Conservation (phyloP, 2,113 vertebrate species). For the Ceyx cyanopectus region DNA sequence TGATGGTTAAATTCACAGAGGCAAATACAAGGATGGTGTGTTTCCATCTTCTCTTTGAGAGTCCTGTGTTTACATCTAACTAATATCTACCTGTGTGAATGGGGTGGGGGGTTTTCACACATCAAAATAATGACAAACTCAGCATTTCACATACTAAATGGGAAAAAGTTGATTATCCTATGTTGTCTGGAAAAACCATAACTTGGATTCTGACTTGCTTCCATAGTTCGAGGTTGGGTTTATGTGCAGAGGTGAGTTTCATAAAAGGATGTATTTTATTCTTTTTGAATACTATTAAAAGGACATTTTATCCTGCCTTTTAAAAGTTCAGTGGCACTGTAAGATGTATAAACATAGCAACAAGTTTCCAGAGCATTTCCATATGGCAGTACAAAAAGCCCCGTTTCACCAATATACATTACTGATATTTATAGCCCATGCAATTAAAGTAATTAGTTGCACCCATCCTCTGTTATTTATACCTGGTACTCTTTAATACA, state of each 20-base stretch:
- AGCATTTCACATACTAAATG: not conserved
- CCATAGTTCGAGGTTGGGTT: not conserved
- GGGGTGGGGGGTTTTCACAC: not conserved
- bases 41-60: not conserved
- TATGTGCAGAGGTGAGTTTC: not conserved
- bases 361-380: not conserved
- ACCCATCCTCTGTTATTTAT: not conserved
- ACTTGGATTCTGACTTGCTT: not conserved
- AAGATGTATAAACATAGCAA: not conserved
- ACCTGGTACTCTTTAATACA: not conserved
- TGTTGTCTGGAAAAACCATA: not conserved
- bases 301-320: not conserved
- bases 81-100: not conserved
- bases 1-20: slow-evolving; percentile 71
- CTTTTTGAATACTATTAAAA: not conserved
- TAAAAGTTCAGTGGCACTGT: rapidly evolving
- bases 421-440: not conserved
- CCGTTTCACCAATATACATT: rapidly evolving
- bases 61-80: not conserved
- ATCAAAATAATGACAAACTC: not conserved
- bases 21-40: not conserved
- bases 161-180: not conserved
- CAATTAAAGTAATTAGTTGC: rapidly evolving
- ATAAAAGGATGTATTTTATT: not conserved
- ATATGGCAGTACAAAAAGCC: not conserved